A percentile compares a stretch with the other conserved stretches of the same genome.
These are phyloP conservation scores for Ophion obscuratus DNA, from an alignment of 2,888 invertebrate genomes.

Conservation along the genomic window DNA sequence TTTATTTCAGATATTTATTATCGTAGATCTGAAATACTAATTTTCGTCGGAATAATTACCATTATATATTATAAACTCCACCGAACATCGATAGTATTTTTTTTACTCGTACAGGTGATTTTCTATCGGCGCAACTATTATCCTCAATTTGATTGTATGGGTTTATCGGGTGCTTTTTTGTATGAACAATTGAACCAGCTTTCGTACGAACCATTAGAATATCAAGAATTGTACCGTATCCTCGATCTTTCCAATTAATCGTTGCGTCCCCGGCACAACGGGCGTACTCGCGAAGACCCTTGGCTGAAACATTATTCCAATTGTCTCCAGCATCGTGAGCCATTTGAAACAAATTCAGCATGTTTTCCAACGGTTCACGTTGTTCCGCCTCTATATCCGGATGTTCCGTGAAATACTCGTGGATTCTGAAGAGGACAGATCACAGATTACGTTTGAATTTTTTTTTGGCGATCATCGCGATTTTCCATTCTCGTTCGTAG, in stretches of 20 bases:
- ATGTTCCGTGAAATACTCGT: slow-evolving; percentile 58
- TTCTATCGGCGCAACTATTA: background rate
- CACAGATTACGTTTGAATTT: background rate
- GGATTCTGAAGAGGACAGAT: slow-evolving; percentile 56
- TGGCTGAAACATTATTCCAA: slow-evolving; percentile 68
- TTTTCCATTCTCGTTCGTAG: background rate
- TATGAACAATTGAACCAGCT: background rate
- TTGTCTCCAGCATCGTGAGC: slow-evolving; percentile 65
- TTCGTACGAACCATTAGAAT: slow-evolving; percentile 74
- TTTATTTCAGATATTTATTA: no score
- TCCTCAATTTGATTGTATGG: background rate
- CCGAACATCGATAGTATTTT: no score
- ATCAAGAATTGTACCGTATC: slow-evolving; percentile 75
- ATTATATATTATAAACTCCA: no score
- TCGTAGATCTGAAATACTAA: background rate
- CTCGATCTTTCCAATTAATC: slow-evolving; percentile 75
- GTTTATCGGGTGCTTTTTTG: background rate
- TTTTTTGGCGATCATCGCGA: background rate
- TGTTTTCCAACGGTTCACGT: slow-evolving; percentile 61
- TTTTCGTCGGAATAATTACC: background rate
- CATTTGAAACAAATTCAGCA: slow-evolving; percentile 62
- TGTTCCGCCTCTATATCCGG: slow-evolving; percentile 63
- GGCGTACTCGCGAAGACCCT: slow-evolving; percentile 38
- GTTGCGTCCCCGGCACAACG: slow-evolving; percentile 65
- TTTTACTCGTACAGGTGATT: no score